Evolutionary conservation across 2,113 vertebrate species (phyloP).

Genomic region (Ciconia maguari): DNA sequence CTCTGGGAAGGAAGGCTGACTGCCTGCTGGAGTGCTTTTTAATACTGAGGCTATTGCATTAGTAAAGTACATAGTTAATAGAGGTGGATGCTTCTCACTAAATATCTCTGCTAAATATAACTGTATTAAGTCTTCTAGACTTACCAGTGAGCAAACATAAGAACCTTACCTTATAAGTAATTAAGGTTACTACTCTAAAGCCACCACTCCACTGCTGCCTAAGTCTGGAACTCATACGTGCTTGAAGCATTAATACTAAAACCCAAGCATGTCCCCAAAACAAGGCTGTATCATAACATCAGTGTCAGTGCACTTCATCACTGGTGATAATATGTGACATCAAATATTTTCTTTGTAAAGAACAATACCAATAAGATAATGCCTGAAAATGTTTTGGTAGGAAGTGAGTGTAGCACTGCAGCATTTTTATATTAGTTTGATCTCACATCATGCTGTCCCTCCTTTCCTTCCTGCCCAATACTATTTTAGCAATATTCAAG

Average conservation of each 20-base stretch:
- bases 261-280: not conserved
- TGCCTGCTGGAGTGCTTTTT: not conserved
- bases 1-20: not conserved
- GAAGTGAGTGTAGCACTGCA: not conserved
- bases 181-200: not conserved
- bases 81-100: not conserved
- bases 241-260: not conserved
- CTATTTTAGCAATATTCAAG: not conserved
- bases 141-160: not conserved
- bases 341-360: not conserved
- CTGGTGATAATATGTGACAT: not conserved
- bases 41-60: not conserved
- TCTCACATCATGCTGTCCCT: not conserved
- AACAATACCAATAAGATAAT: not conserved
- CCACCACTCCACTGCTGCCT: not conserved
- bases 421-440: not conserved
- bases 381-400: not conserved
- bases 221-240: not conserved
- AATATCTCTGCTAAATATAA: not conserved
- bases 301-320: not conserved
- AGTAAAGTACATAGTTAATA: not conserved
- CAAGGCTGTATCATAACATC: not conserved
- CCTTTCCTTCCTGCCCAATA: conserved; percentile 4
- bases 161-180: not conserved
- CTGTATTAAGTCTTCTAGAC: not conserved